These are phyloP conservation scores for Paraescarpia echinospica DNA, from an alignment of 1,140 invertebrate species.

Conservation along the genomic window DNA sequence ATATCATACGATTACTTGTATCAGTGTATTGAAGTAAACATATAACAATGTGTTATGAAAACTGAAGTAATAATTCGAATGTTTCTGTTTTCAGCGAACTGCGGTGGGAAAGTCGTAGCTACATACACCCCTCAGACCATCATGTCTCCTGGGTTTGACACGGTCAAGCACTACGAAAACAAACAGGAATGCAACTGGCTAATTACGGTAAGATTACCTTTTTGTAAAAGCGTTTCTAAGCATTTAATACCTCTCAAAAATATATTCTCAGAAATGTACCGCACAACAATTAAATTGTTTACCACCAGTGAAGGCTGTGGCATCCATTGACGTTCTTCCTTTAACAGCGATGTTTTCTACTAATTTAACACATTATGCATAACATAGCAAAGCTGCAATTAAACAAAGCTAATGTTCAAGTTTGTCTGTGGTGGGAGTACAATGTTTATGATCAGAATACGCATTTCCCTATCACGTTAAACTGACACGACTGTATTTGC, in stretches of 20 bases:
- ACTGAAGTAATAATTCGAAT: not conserved
- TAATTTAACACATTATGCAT: not conserved
- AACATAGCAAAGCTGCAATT: not conserved
- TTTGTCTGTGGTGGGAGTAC: not conserved
- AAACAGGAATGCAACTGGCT: conserved; percentile 36
- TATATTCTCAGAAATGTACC: too few species aligned
- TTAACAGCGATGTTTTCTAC: not conserved
- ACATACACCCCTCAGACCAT: conserved; percentile 24
- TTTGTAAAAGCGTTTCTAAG: too few species aligned
- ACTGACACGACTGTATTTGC: not conserved
- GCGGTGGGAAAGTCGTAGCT: conserved; percentile 33
- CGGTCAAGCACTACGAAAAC: conserved; percentile 24
- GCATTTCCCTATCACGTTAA: not conserved
- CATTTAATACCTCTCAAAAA: too few species aligned
- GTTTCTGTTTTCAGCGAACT: conserved; percentile 26
- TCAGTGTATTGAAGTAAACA: not conserved
- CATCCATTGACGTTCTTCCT: not conserved
- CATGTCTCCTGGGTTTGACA: conserved; percentile 28
- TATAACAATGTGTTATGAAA: not conserved
- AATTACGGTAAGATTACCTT: conserved; percentile 35
- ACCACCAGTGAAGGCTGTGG: not conserved
- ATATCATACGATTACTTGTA: not conserved
- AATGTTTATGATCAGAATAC: not conserved
- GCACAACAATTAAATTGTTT: not conserved
- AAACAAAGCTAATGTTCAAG: not conserved